Evolutionary conservation across 2,888 invertebrate genomes (phyloP).

Genomic region (Archips crataeganus): DNA sequence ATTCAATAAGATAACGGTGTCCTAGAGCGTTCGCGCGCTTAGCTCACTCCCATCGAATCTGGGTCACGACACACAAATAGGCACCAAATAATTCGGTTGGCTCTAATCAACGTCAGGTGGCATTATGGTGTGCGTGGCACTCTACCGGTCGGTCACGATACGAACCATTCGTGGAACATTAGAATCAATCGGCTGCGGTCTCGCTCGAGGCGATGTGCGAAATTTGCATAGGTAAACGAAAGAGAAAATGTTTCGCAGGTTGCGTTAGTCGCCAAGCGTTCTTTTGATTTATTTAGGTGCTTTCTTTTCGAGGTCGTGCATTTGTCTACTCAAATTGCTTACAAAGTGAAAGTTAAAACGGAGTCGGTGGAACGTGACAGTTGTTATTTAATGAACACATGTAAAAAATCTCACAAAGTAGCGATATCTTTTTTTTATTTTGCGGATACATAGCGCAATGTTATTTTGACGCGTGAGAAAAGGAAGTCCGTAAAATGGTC

Average conservation of each 20-base stretch:
- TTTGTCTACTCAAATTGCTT: slow-evolving; percentile 67
- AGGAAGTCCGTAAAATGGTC: slow-evolving; percentile 5
- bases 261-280: slow-evolving; percentile 55
- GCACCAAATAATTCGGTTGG: slow-evolving; percentile 53
- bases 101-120: slow-evolving; percentile 45
- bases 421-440: slow-evolving; percentile 30
- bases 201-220: slow-evolving; percentile 44
- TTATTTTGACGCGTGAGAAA: not conserved
- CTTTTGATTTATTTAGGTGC: slow-evolving; percentile 69
- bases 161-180: slow-evolving; percentile 33
- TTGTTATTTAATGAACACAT: slow-evolving; percentile 52
- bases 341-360: slow-evolving; percentile 74
- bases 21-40: slow-evolving; percentile 70
- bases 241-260: slow-evolving; percentile 69
- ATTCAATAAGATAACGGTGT: slow-evolving; percentile 81
- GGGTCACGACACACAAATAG: slow-evolving; percentile 69
- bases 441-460: not conserved
- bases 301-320: slow-evolving; percentile 72
- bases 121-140: slow-evolving; percentile 41
- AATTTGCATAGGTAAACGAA: slow-evolving; percentile 62
- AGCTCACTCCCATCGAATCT: slow-evolving; percentile 66
- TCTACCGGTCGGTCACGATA: slow-evolving; percentile 48
- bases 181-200: slow-evolving; percentile 35
- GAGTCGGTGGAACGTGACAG: slow-evolving; percentile 63
- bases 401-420: slow-evolving; percentile 50